These are phyloP conservation scores for Nezara viridula DNA, from an alignment of 2,888 invertebrate genomes.

Conservation along the genomic window DNA sequence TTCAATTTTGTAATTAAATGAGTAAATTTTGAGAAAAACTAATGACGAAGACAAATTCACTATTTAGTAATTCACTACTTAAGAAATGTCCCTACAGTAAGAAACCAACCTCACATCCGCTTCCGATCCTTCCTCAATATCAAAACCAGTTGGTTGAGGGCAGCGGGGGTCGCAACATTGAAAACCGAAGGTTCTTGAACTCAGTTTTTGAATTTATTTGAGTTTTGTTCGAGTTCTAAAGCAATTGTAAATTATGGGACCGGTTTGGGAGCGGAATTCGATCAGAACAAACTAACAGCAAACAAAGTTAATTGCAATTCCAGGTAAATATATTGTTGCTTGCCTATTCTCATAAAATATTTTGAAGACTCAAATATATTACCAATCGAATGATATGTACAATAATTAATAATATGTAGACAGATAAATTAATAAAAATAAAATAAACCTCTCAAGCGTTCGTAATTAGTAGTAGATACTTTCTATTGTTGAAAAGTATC, in stretches of 20 bases:
- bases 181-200: conserved; percentile 2
- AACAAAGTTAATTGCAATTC: background rate
- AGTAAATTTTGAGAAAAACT: too few relatives aligned
- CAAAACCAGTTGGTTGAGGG: background rate
- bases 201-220: conserved; percentile 12
- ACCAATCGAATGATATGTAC: too few relatives aligned
- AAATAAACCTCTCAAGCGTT: too few relatives aligned
- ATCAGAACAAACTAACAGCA: background rate
- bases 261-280: background rate
- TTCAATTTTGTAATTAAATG: too few relatives aligned
- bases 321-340: background rate
- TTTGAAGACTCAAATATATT: too few relatives aligned
- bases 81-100: too few relatives aligned
- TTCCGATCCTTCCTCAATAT: background rate
- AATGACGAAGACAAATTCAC: too few relatives aligned
- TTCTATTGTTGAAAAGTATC: too few relatives aligned
- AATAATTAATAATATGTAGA: too few relatives aligned
- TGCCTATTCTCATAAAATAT: background rate
- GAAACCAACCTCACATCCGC: background rate
- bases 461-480: too few relatives aligned
- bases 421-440: too few relatives aligned
- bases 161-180: background rate
- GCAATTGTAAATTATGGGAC: conserved; percentile 1
- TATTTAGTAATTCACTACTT: too few relatives aligned
- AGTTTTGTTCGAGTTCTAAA: conserved; percentile 4